Evolutionary conservation across 2,888 invertebrate genomes (phyloP).

Genomic region (Meta bourneti): DNA sequence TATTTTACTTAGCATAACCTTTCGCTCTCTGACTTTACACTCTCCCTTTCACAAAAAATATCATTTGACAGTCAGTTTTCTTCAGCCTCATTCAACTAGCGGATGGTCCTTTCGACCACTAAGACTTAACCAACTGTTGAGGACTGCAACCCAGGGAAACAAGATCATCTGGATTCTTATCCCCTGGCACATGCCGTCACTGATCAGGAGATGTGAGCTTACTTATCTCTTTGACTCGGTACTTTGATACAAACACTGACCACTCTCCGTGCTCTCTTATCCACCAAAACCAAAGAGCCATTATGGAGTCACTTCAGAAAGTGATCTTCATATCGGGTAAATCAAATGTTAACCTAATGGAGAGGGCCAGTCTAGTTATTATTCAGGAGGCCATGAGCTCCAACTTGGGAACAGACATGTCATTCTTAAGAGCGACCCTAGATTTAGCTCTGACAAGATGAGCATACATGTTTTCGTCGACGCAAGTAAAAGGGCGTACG

Average conservation of each 20-base stretch:
- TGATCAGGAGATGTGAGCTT: neutral
- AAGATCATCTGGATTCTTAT: slow-evolving; percentile 9
- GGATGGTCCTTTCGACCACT: neutral
- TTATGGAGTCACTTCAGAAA: neutral
- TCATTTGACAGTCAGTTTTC: slow-evolving; percentile 12
- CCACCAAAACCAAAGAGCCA: slow-evolving; percentile 1
- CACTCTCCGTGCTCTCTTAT: neutral
- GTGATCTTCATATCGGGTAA: neutral
- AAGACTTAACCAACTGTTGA: neutral
- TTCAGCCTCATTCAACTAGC: neutral
- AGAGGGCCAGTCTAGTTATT: slow-evolving; percentile 9
- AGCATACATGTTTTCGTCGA: too few species aligned
- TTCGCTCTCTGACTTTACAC: neutral
- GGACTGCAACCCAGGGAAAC: neutral
- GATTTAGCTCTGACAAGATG: too few species aligned
- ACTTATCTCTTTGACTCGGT: slow-evolving; percentile 15
- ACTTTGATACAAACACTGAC: neutral
- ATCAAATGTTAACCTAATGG: slow-evolving; percentile 5
- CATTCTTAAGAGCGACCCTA: neutral
- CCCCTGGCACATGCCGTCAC: neutral
- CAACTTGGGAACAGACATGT: neutral
- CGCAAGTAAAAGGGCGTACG: too few species aligned
- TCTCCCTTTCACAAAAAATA: neutral
- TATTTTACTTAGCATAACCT: neutral
- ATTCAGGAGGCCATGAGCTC: slow-evolving; percentile 21